Base-by-base conservation (phyloP, 2,888 invertebrate genomes). In the Linnaemya tessellans region DNA sequence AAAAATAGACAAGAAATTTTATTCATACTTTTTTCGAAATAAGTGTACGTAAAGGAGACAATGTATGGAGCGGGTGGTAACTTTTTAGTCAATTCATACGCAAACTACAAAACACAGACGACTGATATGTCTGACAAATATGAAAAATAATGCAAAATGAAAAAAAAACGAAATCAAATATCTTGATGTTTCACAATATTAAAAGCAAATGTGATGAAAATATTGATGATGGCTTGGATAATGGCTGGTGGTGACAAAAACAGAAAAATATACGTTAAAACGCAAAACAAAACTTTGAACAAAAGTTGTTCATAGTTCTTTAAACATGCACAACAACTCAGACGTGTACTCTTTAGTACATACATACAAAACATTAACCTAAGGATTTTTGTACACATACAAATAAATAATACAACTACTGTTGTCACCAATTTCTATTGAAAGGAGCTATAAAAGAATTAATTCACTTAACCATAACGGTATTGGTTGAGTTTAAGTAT, bases 141-240 rank as follows among this genome's bases (percentile, higher is more conserved):
- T 22, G 1, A 60, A 25, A 38, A n/a, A 41, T 58, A 25, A 65
- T 13, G 8, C 25, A 30, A 30, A 30, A 30, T 2, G 30, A 30
- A 5, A 30, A 30, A 30, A 30, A 30, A 30, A 5, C 7, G 15
- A 71, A 54, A n/a, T n/a, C n/a, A n/a, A 51, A 18, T 64, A 58
- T 46, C 46, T 56, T 56, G 9, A 46, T 25, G 35, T 58, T 49
- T 62, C 41, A 22, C 30, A 74, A 80, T n/a, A 60, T n/a, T n/a
- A 30, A 25, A 0, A 35, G 46, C 73, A 73, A 67, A 73, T 77
- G 56, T 80, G 62, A 68, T 78, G 64, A 81, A 81, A 84, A 74
- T 81, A 64, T 73, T 78, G 49, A 65, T 78, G 74, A 81, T 81
- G 74, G 74, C 70, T 81, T 51, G 60, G 13, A 75, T 68, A 71